Evolutionary conservation across 2,797 vertebrate genomes (phyloP).

Genomic region (Bovichtus diacanthus): DNA sequence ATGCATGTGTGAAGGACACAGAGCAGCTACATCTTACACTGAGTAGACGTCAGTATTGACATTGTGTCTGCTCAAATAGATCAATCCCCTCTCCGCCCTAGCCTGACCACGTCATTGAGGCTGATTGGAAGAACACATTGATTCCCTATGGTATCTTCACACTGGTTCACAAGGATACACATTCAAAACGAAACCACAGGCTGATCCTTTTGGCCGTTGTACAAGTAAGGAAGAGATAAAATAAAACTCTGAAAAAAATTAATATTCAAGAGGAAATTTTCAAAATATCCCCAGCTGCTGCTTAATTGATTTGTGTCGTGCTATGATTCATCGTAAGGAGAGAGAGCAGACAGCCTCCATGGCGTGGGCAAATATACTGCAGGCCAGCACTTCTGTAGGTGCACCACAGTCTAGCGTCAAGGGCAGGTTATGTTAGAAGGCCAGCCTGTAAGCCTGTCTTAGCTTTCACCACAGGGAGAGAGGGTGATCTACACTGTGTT

Average conservation of each 20-base stretch:
- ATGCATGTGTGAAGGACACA: conserved; percentile 70
- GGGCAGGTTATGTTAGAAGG: conserved; percentile 43
- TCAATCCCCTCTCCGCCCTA: conserved; percentile 59
- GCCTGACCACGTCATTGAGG: conserved; percentile 61
- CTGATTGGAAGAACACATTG: conserved; percentile 66
- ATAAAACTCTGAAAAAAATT: not conserved
- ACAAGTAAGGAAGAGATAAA: not conserved
- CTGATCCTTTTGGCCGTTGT: not conserved
- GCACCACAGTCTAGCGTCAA: conserved; percentile 39
- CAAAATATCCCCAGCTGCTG: conserved; percentile 26
- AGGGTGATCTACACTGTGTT: conserved; percentile 40
- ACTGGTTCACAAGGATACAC: conserved; percentile 25
- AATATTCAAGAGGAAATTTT: conserved; percentile 24
- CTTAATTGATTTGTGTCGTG: conserved; percentile 20
- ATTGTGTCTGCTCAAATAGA: conserved; percentile 75
- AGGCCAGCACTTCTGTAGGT: conserved; percentile 23
- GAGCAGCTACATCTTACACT: conserved; percentile 69
- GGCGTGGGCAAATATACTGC: conserved; percentile 24
- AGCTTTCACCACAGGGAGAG: conserved; percentile 44
- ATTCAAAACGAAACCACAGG: not conserved
- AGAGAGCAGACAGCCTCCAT: conserved; percentile 23
- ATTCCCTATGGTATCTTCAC: conserved; percentile 54
- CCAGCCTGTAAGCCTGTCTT: conserved; percentile 39
- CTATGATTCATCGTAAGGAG: conserved; percentile 39
- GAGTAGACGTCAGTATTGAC: conserved; percentile 75